Percentiles rank a stretch among this genome's conserved stretches.
Conservation (phyloP, 2,113 vertebrate genomes). For the cattle (Bos taurus) region DNA sequence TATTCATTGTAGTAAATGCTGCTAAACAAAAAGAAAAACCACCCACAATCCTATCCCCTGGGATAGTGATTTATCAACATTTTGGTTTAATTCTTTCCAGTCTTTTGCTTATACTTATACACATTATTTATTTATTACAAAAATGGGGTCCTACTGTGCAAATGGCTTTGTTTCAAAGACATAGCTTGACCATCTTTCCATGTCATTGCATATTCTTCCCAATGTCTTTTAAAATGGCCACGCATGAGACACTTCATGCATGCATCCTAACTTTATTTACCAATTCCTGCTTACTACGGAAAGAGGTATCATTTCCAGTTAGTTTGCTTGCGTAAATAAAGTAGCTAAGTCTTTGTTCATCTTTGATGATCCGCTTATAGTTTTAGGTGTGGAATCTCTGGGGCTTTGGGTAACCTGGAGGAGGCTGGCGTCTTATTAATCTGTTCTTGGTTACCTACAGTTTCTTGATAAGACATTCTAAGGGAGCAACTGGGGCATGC, state of each 20-base stretch:
- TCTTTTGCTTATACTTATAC: neutral
- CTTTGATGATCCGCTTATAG: neutral
- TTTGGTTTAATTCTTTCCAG: neutral
- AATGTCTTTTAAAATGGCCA: neutral
- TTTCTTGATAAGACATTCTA: neutral
- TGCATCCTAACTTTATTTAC: neutral
- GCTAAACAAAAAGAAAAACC: neutral
- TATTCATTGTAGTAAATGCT: neutral
- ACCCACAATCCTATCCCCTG: neutral
- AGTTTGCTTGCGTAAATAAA: neutral
- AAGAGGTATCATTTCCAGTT: neutral
- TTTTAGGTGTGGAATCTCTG: neutral
- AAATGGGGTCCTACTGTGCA: neutral
- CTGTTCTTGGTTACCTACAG: neutral
- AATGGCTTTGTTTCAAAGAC: neutral
- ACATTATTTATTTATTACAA: neutral
- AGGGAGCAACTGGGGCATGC: neutral
- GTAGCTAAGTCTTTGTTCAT: neutral
- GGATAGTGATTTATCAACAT: neutral
- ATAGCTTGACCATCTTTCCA: neutral
- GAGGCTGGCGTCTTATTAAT: neutral
- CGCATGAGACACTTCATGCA: rapidly evolving
- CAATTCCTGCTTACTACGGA: neutral
- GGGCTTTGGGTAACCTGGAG: neutral
- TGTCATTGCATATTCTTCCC: neutral